Base-by-base conservation (phyloP, 2,888 invertebrate genomes). In the Dryomyza anilis region DNA sequence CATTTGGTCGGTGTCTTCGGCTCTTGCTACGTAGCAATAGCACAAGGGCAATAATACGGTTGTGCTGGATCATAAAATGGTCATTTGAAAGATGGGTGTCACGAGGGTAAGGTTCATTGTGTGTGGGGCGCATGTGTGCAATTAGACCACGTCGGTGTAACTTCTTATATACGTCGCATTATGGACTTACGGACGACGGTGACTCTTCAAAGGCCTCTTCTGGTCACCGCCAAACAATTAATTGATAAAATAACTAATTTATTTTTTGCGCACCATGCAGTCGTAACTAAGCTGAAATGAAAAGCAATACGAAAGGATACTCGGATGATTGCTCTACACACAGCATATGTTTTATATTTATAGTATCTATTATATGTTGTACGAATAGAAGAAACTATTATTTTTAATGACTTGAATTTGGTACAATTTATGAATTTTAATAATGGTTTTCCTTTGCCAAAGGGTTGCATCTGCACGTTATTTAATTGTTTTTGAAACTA, bases 21-120 rank as follows among this genome's bases (percentile, higher is more conserved):
- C n/a, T n/a, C n/a, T n/a, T n/a, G n/a, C n/a, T n/a, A n/a, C n/a
- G n/a, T n/a, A n/a, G n/a, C n/a, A n/a, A n/a, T n/a, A n/a, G n/a
- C n/a, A n/a, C n/a, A n/a, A n/a, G 27, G 6, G 56, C 19, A 7
- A 39, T 39, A n/a, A n/a, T n/a, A n/a, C n/a, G n/a, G n/a, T n/a
- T n/a, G n/a, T n/a, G 3, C n/a, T 30, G 67, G 71, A 61, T 72
- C 74, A 73, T 78, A 77, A 78, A 78, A 76, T 39, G 77, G 77
- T 76, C 75, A 78, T 76, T 78, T 67, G 50, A 52, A 25, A 52
- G 29, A 29, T n/a, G 25, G 48, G 21, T 19, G 27, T 33, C 21
- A 7, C 36, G 8, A 21, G 33, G 14, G 36, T 36, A 36, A 55
- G 55, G 36, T 33, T 33, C 33, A 36, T 2, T 19, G 16, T 19